Evolutionary conservation across 1,140 invertebrate genomes (phyloP), one percentile per base, ranked within the genome.

Genomic region (Orius insidiosus): DNA sequence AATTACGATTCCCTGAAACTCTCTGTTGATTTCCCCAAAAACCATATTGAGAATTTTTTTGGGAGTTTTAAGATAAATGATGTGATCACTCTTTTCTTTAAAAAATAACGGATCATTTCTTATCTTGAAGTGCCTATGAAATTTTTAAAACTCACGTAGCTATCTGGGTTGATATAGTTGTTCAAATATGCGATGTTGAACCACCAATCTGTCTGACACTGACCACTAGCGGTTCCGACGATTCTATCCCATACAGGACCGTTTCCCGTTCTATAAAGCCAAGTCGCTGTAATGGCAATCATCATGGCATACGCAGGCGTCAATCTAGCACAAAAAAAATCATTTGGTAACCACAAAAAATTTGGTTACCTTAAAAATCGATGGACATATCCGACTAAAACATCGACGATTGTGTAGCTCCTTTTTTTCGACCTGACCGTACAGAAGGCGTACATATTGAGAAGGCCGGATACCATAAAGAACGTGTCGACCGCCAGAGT

Each of bases 121-220:
- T 36, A 36, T 36, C 14, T 13, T 36, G 14, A 15, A 36, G 35
- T 36, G n/a, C 9, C 14, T 15, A 18, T 42, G 14, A n/a, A n/a
- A n/a, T n/a, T n/a, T n/a, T n/a, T 24, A 24, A 18, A 40, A 50
- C 48, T 41, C 34, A 53, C 52, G 39, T 48, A 45, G 13, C 19
- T 46, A 19, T 63, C 53, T 1, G 54, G 51, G 31, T 65, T 52
- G 15, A 67, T 52, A 24, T 72, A 65, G 53, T 76, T 78, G 52
- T 75, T 74, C 10, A 76, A 53, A 52, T 74, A 74, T 0, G 76
- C 56, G 2, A 76, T 45, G 52, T 70, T 68, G 2, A 59, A 51
- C 73, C 73, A 76, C 72, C 72, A 74, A 47, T 65, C 63, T 3
- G 59, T 41, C 34, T 56, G 47, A 53, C 72, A 75, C 35, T 51